Evolutionary conservation across 2,888 invertebrate genomes (phyloP).

Genomic region (Octonoba sinensis): DNA sequence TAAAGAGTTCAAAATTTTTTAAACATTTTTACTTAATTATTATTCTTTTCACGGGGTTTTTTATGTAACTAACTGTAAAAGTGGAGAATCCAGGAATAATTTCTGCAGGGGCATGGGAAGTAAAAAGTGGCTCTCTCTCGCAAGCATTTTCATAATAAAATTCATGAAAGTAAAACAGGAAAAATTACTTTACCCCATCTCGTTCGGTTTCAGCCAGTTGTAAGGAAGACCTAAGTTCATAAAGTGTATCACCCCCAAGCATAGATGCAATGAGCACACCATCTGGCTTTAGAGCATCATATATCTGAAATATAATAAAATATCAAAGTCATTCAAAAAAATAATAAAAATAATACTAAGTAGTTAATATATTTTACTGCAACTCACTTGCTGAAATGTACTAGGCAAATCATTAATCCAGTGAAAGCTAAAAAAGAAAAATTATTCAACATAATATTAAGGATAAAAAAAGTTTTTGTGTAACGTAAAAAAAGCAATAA

Average conservation of each 20-base stretch:
- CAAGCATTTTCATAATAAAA: background rate
- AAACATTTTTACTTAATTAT: background rate
- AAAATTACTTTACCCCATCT: conserved; percentile 75
- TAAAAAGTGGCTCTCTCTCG: too few species aligned
- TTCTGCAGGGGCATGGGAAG: too few species aligned
- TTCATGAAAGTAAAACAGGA: background rate
- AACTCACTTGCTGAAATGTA: conserved; percentile 70
- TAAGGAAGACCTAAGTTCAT: conserved; percentile 88
- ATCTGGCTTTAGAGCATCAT: conserved; percentile 83
- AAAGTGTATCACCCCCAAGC: conserved; percentile 95
- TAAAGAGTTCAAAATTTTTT: too few species aligned
- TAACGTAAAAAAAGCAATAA: background rate
- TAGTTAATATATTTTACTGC: background rate
- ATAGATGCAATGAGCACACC: conserved; percentile 93
- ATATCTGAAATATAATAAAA: conserved; percentile 68
- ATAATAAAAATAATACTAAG: background rate
- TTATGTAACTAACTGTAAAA: too few species aligned
- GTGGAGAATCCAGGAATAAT: too few species aligned
- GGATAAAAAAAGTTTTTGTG: background rate
- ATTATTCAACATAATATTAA: background rate
- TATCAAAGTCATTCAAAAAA: background rate
- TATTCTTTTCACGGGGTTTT: too few species aligned
- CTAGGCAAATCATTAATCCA: conserved; percentile 99
- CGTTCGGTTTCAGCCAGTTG: conserved; percentile 95
- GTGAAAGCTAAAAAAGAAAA: conserved; percentile 78